Percentiles rank a stretch among this genome's conserved stretches.
Evolutionary conservation across 2,113 vertebrate species (phyloP).

Genomic region (Rutilus rutilus): DNA sequence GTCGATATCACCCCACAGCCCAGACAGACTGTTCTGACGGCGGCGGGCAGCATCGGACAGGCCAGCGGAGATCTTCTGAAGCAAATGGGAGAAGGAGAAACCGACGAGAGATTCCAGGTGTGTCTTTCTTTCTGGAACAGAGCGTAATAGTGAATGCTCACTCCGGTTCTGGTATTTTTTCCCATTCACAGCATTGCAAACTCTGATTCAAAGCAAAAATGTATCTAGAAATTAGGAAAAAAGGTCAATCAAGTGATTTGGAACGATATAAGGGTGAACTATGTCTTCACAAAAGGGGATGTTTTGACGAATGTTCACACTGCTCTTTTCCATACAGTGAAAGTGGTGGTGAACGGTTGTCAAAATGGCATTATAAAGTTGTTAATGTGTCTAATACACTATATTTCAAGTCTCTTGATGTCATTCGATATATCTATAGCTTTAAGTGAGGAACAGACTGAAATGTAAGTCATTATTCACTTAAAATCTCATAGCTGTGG

Average conservation of each 20-base stretch:
- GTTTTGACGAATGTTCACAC: not conserved
- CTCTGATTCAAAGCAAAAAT: not conserved
- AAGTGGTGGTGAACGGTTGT: not conserved
- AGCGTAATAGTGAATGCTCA: not conserved
- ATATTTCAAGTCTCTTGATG: too few relatives aligned
- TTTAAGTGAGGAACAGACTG: too few relatives aligned
- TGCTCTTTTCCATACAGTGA: not conserved
- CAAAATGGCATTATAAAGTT: too few relatives aligned
- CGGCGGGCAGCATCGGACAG: slow-evolving; percentile 97
- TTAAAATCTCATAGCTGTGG: too few relatives aligned
- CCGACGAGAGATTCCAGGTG: slow-evolving; percentile 97
- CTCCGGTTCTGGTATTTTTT: not conserved
- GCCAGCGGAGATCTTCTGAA: slow-evolving; percentile 94
- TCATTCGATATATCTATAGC: too few relatives aligned
- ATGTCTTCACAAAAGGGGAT: not conserved
- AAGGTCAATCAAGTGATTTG: too few relatives aligned
- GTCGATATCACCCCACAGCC: slow-evolving; percentile 73
- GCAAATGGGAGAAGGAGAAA: slow-evolving; percentile 98
- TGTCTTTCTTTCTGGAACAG: slow-evolving; percentile 8
- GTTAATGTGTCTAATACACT: too few relatives aligned
- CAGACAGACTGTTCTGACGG: slow-evolving; percentile 95
- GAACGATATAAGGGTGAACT: too few relatives aligned
- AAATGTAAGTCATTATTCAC: too few relatives aligned
- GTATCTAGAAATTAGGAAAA: not conserved
- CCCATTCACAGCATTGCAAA: not conserved